A percentile compares a stretch with the other conserved stretches of the same genome.
Conservation (phyloP, 2,797 vertebrate genomes). For the Galago senegalensis region DNA sequence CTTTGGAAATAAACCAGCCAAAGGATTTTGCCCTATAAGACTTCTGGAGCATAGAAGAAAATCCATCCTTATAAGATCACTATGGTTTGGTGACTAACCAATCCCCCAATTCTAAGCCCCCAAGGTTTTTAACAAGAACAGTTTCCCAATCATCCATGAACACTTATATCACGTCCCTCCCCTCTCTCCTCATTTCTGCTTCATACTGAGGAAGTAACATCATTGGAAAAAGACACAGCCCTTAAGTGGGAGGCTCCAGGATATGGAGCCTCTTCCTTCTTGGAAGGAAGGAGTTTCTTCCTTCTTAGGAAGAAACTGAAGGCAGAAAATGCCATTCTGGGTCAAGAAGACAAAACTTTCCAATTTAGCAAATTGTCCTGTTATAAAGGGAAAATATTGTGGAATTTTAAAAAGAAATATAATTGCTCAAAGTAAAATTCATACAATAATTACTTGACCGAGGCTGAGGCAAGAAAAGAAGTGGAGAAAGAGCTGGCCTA, state of each 20-base stretch:
- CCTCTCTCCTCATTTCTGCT: neutral
- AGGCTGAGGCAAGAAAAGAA: neutral
- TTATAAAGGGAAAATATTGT: neutral
- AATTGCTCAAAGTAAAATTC: neutral
- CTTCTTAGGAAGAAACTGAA: neutral
- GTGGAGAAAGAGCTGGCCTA: neutral
- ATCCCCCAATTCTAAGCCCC: neutral
- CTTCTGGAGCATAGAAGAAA: neutral
- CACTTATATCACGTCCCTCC: accelerated
- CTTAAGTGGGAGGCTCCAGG: neutral
- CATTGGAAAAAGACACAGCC: neutral
- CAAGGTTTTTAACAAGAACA: neutral
- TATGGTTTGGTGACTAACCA: neutral
- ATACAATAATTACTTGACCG: neutral
- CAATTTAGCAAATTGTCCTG: neutral
- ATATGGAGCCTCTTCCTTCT: too few species aligned
- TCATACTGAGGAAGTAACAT: neutral
- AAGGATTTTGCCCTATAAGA: neutral
- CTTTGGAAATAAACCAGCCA: neutral
- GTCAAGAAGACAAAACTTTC: neutral
- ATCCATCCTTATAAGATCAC: neutral
- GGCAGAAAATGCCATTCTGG: neutral
- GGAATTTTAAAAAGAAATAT: neutral
- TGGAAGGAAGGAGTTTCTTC: too few species aligned
- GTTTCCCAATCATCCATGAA: neutral